Percentiles rank a stretch among this genome's conserved stretches.
phyloP scores from a whole-genome alignment of 2,797 vertebrate species.

The Spinus pinus region DNA sequence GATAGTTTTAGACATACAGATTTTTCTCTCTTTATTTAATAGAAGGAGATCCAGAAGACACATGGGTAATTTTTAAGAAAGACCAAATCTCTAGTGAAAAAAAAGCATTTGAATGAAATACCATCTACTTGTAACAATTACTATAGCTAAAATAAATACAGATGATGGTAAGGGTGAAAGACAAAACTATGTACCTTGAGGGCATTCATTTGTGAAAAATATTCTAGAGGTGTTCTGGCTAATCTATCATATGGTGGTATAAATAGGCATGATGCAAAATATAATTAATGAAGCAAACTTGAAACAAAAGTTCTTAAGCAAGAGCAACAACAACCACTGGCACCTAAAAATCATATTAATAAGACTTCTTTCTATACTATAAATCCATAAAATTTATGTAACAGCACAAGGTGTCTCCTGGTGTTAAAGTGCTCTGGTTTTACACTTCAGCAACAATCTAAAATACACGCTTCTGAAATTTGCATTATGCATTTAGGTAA shows the following conservation, averaged over 20 bases:
- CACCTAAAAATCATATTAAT: not conserved
- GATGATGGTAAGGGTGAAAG: not conserved
- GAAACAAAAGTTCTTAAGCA: not conserved
- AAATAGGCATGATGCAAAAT: not conserved
- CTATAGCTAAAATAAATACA: not conserved
- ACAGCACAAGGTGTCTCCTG: not conserved
- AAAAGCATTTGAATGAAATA: not conserved
- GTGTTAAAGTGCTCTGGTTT: not conserved
- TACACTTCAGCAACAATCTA: not conserved
- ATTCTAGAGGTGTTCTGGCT: not conserved
- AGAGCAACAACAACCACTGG: not conserved
- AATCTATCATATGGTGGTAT: not conserved
- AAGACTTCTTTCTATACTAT: not conserved
- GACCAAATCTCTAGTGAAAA: not conserved
- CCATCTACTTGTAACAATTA: not conserved
- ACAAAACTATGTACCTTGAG: not conserved
- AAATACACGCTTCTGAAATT: conserved; percentile 12
- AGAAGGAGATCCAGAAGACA: not conserved
- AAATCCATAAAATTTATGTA: not conserved
- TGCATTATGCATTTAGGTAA: conserved; percentile 22
- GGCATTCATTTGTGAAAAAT: not conserved
- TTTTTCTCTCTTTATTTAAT: not conserved
- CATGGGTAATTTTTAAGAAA: not conserved
- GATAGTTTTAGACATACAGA: not conserved
- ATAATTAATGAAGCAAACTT: not conserved